These are phyloP conservation scores for Calameuta filiformis DNA, from an alignment of 2,888 invertebrate genomes.

Conservation along the genomic window DNA sequence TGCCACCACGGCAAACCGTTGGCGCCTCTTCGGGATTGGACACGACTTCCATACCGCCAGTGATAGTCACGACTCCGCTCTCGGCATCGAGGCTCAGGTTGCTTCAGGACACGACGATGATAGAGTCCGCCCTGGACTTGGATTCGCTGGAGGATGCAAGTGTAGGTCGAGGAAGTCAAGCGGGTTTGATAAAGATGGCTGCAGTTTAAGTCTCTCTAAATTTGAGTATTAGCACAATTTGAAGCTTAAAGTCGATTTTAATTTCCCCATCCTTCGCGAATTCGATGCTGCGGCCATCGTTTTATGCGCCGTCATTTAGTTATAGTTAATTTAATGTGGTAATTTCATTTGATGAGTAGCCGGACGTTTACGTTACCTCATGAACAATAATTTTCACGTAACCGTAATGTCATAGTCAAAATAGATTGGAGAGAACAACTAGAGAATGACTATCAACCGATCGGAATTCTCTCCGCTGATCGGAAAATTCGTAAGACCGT, in stretches of 20 bases:
- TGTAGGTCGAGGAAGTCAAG: conserved; percentile 76
- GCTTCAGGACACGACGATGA: conserved; percentile 90
- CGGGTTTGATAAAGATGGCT: conserved; percentile 73
- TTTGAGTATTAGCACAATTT: conserved; percentile 10
- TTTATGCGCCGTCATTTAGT: background rate
- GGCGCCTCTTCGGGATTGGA: conserved; percentile 56
- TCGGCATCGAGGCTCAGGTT: conserved; percentile 79
- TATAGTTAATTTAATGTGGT: background rate
- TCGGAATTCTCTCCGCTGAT: background rate
- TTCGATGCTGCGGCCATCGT: too few species aligned
- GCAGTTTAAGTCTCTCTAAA: conserved; percentile 54
- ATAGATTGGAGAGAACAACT: background rate
- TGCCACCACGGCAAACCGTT: conserved; percentile 37
- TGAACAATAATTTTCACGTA: background rate
- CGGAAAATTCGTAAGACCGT: background rate
- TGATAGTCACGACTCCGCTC: conserved; percentile 58
- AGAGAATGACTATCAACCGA: background rate
- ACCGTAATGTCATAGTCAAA: background rate
- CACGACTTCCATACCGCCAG: conserved; percentile 49
- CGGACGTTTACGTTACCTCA: background rate
- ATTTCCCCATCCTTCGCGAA: background rate
- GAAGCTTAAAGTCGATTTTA: background rate
- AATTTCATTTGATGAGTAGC: background rate
- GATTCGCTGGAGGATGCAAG: conserved; percentile 85
- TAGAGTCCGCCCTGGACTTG: conserved; percentile 88